Evolutionary conservation across 2,888 invertebrate genomes (phyloP).

Genomic region (Lycocerus yunnanus): DNA sequence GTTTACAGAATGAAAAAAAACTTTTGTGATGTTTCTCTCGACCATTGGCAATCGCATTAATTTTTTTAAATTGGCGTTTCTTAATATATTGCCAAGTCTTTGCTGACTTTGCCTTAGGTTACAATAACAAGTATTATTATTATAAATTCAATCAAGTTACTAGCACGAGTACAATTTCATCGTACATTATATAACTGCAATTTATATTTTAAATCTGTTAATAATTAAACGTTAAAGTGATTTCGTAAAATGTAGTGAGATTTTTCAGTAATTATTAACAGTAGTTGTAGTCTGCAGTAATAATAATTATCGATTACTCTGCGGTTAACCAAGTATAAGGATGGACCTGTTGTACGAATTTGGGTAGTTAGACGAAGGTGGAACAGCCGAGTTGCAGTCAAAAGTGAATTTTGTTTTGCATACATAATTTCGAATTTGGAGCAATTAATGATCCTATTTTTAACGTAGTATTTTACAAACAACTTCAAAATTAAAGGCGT

Average conservation of each 20-base stretch:
- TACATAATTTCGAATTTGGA: neutral
- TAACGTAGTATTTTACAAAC: neutral
- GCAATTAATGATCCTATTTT: slow-evolving; percentile 3
- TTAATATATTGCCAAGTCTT: neutral
- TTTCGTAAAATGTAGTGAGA: neutral
- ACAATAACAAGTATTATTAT: neutral
- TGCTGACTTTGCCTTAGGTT: neutral
- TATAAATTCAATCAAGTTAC: neutral
- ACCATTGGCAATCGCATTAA: neutral
- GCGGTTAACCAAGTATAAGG: neutral
- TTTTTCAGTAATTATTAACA: neutral
- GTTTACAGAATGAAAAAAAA: neutral
- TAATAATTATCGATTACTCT: neutral
- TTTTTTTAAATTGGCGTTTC: neutral
- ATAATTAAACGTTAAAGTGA: neutral
- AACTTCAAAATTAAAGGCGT: slow-evolving; percentile 1
- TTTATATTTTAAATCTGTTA: neutral
- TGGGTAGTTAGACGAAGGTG: neutral
- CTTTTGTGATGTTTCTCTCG: neutral
- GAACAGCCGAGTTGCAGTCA: neutral
- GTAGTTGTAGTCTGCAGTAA: neutral
- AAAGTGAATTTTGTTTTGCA: neutral
- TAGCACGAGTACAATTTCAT: neutral
- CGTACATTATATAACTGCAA: neutral
- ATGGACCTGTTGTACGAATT: neutral